Conservation (phyloP, 2,113 vertebrate species). For the Heterochromis multidens region DNA sequence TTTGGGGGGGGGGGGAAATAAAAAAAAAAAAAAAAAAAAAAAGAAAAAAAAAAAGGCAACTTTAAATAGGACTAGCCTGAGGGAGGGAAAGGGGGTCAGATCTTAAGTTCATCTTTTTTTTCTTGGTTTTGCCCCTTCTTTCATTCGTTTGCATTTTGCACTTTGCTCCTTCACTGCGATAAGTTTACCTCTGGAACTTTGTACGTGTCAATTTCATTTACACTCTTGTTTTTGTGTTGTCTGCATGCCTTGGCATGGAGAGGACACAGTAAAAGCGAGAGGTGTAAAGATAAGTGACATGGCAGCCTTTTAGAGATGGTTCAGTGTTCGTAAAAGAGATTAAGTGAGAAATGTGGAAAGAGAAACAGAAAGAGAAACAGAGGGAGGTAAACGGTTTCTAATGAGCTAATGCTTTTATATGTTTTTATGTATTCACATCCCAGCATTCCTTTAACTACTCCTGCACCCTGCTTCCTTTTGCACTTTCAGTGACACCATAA, state of each 20-base stretch:
- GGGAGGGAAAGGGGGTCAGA: neutral
- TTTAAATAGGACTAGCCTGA: slow-evolving; percentile 53
- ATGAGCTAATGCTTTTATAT: neutral
- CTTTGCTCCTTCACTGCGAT: slow-evolving; percentile 24
- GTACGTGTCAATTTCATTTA: neutral
- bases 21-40: slow-evolving; percentile 19
- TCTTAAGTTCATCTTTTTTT: slow-evolving; percentile 2
- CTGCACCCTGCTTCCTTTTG: slow-evolving; percentile 7
- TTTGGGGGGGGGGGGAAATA: slow-evolving; percentile 48
- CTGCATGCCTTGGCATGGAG: neutral
- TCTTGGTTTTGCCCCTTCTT: neutral
- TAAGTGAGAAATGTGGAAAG: neutral
- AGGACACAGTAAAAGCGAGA: neutral
- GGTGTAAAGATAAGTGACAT: neutral
- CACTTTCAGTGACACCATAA: slow-evolving; percentile 41
- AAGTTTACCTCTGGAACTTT: neutral
- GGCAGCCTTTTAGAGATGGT: neutral
- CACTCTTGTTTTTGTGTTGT: neutral
- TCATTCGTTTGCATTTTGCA: slow-evolving; percentile 3
- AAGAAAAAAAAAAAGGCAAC: slow-evolving; percentile 15
- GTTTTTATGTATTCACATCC: slow-evolving; percentile 17
- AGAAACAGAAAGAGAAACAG: neutral
- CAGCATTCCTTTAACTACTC: slow-evolving; percentile 33
- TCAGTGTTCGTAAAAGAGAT: neutral
- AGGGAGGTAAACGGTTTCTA: neutral